Evolutionary conservation across 2,888 invertebrate genomes (phyloP).

Genomic region (Aphidius colemani): DNA sequence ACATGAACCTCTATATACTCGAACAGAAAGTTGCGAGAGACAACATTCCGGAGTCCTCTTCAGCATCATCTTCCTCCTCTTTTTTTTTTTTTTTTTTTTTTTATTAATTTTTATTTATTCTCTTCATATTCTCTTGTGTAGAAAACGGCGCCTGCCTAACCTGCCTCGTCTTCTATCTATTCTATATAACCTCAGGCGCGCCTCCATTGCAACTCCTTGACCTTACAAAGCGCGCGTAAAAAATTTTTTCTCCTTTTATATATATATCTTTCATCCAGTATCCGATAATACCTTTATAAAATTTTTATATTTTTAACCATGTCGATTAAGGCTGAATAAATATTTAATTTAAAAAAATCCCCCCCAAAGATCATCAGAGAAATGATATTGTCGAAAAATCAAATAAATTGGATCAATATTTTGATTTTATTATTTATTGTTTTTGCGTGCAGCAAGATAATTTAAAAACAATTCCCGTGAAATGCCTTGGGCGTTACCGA

Average conservation of each 20-base stretch:
- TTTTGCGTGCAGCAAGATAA: constrained; percentile 6
- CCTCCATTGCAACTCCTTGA: constrained; percentile 33
- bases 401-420: no score
- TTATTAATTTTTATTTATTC: no score
- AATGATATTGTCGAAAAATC: no score
- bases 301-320: no score
- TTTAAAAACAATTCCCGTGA: no score
- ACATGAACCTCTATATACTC: constrained; percentile 29
- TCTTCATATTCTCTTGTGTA: no score
- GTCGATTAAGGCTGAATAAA: no score
- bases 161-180: neutral
- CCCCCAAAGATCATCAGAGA: no score
- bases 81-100: no score
- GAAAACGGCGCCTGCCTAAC: constrained; percentile 18
- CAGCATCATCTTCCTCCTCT: no score
- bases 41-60: constrained; percentile 38
- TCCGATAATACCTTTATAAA: no score
- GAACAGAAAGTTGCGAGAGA: constrained; percentile 39
- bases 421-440: neutral
- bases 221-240: constrained; percentile 27
- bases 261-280: constrained; percentile 3
- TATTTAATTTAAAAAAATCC: no score
- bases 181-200: neutral
- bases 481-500: constrained; percentile 13
- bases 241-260: constrained; percentile 12